A percentile compares a stretch with the other conserved stretches of the same genome.
These are phyloP conservation scores for Zosterops hypoxanthus DNA, from an alignment of 2,113 vertebrate species.

Conservation along the genomic window DNA sequence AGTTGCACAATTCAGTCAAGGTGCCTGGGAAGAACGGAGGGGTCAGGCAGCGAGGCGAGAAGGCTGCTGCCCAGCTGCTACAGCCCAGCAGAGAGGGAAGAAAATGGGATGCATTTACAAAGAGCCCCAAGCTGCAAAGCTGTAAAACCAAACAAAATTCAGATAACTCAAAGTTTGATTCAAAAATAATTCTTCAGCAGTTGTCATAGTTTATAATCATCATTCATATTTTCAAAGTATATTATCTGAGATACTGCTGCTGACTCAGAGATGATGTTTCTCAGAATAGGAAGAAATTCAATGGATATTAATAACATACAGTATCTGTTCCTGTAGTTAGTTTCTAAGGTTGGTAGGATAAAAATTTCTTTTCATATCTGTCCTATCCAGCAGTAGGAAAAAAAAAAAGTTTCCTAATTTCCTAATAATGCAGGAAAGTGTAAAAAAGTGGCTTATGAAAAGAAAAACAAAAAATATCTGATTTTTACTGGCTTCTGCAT, in stretches of 20 bases:
- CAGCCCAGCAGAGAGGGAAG: neutral
- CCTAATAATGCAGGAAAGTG: neutral
- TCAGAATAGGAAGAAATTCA: neutral
- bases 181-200: neutral
- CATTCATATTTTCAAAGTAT: neutral
- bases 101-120: neutral
- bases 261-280: neutral
- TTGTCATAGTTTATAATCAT: neutral
- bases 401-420: neutral
- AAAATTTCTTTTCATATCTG: neutral
- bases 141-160: neutral
- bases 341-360: neutral
- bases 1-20: neutral
- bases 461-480: neutral
- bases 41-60: neutral
- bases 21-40: neutral
- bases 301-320: neutral
- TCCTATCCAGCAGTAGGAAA: neutral
- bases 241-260: neutral
- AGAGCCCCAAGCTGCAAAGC: neutral
- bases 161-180: neutral
- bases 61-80: neutral
- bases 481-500: neutral
- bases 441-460: neutral
- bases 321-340: neutral